A percentile compares a stretch with the other conserved stretches of the same genome.
Evolutionary conservation across 2,888 invertebrate species (phyloP).

Genomic region (Parnassius glacialis): DNA sequence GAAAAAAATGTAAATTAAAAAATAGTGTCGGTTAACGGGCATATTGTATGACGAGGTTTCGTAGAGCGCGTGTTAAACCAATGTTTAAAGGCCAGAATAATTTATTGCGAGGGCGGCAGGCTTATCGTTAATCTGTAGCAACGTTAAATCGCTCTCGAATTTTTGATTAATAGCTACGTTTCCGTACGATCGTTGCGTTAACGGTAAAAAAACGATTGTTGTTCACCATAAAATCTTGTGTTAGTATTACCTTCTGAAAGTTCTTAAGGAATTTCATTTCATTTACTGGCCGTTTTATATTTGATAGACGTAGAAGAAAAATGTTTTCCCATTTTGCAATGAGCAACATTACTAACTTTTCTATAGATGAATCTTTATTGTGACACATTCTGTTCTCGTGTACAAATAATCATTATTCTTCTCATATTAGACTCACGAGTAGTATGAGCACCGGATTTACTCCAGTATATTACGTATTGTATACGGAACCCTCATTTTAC

Average conservation of each 20-base stretch:
- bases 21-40: constrained; percentile 15
- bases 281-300: constrained; percentile 10
- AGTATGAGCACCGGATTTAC: constrained; percentile 27
- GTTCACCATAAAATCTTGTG: constrained; percentile 24
- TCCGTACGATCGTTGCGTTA: constrained; percentile 45
- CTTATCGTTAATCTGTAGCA: constrained; percentile 56
- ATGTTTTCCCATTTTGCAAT: too few species aligned
- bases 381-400: background rate
- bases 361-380: too few species aligned
- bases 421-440: background rate
- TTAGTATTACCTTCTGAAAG: constrained; percentile 14
- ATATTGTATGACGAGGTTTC: constrained; percentile 22
- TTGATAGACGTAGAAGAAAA: constrained; percentile 1
- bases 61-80: constrained; percentile 33
- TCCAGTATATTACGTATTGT: constrained; percentile 37
- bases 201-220: constrained; percentile 16
- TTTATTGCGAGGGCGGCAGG: constrained; percentile 48
- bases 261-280: constrained; percentile 12
- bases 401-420: constrained; percentile 14
- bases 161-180: constrained; percentile 57
- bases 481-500: constrained; percentile 52
- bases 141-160: constrained; percentile 55
- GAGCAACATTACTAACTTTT: too few species aligned
- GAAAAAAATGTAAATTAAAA: constrained; percentile 3
- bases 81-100: constrained; percentile 42